Evolutionary conservation across 2,113 vertebrate species (phyloP).

Genomic region (Brachyhypopomus gauderio): DNA sequence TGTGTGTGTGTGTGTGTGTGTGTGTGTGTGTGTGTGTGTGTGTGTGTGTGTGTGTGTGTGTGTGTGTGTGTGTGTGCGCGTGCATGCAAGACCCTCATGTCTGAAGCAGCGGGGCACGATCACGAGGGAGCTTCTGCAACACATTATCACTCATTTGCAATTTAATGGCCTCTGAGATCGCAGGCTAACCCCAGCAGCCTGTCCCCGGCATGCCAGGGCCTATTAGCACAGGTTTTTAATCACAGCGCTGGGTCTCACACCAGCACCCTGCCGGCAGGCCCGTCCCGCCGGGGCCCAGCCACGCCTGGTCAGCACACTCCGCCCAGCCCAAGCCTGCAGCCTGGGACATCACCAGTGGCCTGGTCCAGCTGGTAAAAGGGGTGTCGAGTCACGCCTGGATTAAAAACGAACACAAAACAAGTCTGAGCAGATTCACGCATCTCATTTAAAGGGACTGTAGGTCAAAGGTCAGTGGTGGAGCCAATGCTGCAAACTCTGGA

Average conservation of each 20-base stretch:
- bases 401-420: too few species aligned
- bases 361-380: constrained; percentile 38
- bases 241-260: constrained; percentile 59
- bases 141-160: constrained; percentile 79
- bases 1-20: not conserved
- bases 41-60: constrained; percentile 1
- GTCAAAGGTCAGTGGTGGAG: too few species aligned
- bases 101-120: constrained; percentile 67
- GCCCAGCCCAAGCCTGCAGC: constrained; percentile 48
- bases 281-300: not conserved
- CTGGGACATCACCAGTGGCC: not conserved
- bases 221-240: constrained; percentile 78
- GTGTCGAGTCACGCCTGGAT: constrained; percentile 12
- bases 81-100: constrained; percentile 19
- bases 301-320: constrained; percentile 48
- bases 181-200: constrained; percentile 63
- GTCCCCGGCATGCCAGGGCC: constrained; percentile 70
- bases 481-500: not conserved
- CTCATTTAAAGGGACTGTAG: not conserved
- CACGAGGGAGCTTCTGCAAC: constrained; percentile 71
- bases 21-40: not conserved
- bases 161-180: constrained; percentile 78
- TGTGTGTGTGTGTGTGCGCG: not conserved
- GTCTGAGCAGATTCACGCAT: not conserved
- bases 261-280: constrained; percentile 26